Percentiles rank a stretch among this genome's conserved stretches.
Conservation (phyloP, 2,797 vertebrate species). For the Thaleichthys pacificus region DNA sequence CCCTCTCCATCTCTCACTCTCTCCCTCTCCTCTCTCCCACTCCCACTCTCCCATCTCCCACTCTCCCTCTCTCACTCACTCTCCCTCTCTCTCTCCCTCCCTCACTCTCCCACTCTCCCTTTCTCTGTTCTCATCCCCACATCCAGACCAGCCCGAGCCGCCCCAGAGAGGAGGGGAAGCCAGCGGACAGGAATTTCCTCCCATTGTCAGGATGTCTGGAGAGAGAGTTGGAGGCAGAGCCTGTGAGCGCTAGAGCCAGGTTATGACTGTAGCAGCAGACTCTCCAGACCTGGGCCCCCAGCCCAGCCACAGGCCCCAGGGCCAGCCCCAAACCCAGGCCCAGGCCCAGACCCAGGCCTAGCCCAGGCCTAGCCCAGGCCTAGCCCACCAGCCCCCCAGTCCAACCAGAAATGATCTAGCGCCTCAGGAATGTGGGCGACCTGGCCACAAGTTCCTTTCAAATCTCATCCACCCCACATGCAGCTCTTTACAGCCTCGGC, state of each 20-base stretch:
- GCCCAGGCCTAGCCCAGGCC: not conserved
- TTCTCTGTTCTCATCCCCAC: conserved; percentile 24
- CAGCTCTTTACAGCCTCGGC: conserved; percentile 24
- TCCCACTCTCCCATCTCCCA: not conserved
- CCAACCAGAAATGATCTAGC: conserved; percentile 50
- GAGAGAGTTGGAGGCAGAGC: conserved; percentile 24
- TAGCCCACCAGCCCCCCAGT: too few species aligned
- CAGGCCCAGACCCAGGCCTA: conserved; percentile 11
- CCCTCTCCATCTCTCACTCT: not conserved
- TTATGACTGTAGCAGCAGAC: conserved; percentile 23
- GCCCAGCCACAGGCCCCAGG: too few species aligned
- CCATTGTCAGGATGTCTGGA: conserved; percentile 64
- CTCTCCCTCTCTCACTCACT: not conserved
- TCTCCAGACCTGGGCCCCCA: too few species aligned
- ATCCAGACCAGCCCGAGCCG: not conserved
- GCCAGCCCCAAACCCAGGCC: too few species aligned
- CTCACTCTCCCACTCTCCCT: not conserved
- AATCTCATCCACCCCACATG: conserved; percentile 51
- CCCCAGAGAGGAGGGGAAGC: conserved; percentile 35
- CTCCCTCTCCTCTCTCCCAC: not conserved
- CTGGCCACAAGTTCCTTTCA: conserved; percentile 61
- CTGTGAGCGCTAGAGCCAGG: conserved; percentile 25
- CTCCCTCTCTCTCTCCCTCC: not conserved
- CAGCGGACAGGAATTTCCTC: conserved; percentile 72
- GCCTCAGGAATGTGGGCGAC: conserved; percentile 67